phyloP scores from a whole-genome alignment of 1,140 invertebrate genomes.

The Drosophila arawakana region DNA sequence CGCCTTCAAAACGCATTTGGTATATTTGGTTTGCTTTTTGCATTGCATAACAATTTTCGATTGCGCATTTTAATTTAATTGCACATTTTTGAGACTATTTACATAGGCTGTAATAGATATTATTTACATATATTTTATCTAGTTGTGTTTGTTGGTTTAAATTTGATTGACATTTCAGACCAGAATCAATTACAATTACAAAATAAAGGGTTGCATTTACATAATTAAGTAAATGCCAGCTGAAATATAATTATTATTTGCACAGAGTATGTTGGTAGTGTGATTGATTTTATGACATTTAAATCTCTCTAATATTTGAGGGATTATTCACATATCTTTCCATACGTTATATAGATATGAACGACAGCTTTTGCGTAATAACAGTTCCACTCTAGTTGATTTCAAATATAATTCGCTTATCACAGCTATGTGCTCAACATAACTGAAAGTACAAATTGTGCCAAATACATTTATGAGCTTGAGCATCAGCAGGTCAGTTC shows the following conservation, averaged over 20 bases:
- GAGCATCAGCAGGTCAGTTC: constrained; percentile 63
- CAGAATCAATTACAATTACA: not conserved
- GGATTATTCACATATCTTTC: no score
- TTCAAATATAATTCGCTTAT: no score
- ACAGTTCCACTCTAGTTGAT: no score
- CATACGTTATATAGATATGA: no score
- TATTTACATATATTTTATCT: constrained; percentile 61
- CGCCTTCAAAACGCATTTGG: constrained; percentile 51
- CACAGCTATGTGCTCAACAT: not conserved
- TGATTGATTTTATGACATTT: constrained; percentile 14
- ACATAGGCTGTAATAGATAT: constrained; percentile 23
- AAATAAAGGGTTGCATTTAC: constrained; percentile 55
- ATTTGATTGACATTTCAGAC: constrained; percentile 68
- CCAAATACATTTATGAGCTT: constrained; percentile 14
- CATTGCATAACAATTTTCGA: constrained; percentile 49
- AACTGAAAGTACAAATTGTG: constrained; percentile 21
- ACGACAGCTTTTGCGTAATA: no score
- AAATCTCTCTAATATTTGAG: not conserved
- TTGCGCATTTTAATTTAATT: constrained; percentile 72
- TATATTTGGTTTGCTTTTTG: constrained; percentile 55
- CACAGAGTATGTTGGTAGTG: constrained; percentile 5
- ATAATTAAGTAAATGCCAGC: constrained; percentile 36
- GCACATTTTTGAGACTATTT: constrained; percentile 17
- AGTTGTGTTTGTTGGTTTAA: constrained; percentile 39
- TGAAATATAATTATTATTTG: constrained; percentile 32